Evolutionary conservation across 2,888 invertebrate genomes (phyloP), one percentile per base, ranked within the genome.

Genomic region (Baronia brevicornis): DNA sequence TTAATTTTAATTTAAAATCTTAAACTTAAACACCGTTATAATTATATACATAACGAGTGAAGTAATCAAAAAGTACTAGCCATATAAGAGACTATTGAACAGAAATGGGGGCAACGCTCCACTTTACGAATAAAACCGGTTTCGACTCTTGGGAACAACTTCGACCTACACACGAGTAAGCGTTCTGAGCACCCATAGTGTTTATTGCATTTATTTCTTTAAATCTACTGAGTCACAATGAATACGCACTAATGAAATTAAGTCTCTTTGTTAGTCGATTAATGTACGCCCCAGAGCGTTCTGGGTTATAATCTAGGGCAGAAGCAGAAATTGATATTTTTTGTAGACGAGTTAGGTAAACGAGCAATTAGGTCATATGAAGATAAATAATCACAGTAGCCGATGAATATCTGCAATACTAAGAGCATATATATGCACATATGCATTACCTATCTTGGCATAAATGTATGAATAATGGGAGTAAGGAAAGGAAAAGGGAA

Each of bases 91-190:
- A n/a, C n/a, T 52, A 38, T 62, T 56, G 43, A 54, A 44, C 60
- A 59, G 60, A 67, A 70, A 75, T 68, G 77, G 54, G 80, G 73
- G 65, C 79, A 72, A 60, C 58, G 77, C 60, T 71, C 79, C 59
- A 79, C 73, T 75, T 78, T 65, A 67, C 58, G 67, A 52, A 50
- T 44, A 35, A 46, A 77, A 77, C 79, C 62, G 72, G 78, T 79
- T 73, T 54, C 36, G 45, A n/a, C 28, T 28, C 31, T 23, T 31
- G 31, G 15, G 31, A 59, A 59, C 54, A 51, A 60, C 55, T 54
- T 41, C 44, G 42, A 46, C 44, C 13, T 15, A 35, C 26, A 21
- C 14, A 21, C 28, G 22, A 19, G n/a, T 28, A 28, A 21, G 22
- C 27, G 26, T 35, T 35, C 30, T n/a, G 8, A 24, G n/a, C n/a